Percentiles rank a stretch among this genome's conserved stretches.
These are phyloP conservation scores for Bettongia penicillata DNA, from an alignment of 2,113 vertebrate genomes.

Conservation along the genomic window DNA sequence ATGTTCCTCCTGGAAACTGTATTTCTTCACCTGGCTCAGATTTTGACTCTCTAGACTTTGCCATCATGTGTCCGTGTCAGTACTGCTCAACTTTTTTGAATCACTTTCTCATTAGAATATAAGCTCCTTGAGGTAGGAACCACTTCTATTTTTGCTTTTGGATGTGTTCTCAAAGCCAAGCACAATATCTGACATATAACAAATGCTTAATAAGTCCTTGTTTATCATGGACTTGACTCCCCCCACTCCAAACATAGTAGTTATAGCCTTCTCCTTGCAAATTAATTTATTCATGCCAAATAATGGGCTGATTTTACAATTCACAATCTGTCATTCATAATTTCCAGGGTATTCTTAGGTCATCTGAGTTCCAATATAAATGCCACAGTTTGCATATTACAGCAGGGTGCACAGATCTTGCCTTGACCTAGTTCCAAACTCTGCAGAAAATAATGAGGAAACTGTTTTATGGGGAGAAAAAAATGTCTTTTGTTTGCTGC, in stretches of 20 bases:
- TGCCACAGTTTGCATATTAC: background rate
- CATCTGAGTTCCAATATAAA: slow-evolving; percentile 39
- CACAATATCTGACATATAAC: background rate
- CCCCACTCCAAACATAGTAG: background rate
- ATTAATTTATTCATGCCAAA: slow-evolving; percentile 11
- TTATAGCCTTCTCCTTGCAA: slow-evolving; percentile 31
- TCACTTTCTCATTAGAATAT: background rate
- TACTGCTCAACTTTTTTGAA: background rate
- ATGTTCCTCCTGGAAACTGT: background rate
- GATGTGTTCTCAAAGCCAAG: background rate
- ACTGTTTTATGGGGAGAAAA: slow-evolving; percentile 2
- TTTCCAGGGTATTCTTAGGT: slow-evolving; percentile 42
- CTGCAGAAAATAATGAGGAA: slow-evolving; percentile 37
- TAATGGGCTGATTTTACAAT: background rate
- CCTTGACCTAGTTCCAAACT: slow-evolving; percentile 48
- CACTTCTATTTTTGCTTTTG: background rate
- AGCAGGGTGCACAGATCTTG: background rate
- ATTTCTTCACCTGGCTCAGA: background rate
- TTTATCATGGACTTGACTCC: background rate
- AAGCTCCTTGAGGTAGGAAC: background rate
- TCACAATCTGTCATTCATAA: slow-evolving; percentile 47
- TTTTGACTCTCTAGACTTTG: background rate
- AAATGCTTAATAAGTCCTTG: background rate
- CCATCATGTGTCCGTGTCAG: background rate
- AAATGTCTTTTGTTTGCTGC: background rate